Evolutionary conservation across 2,888 invertebrate species (phyloP).

Genomic region (Orthosia incerta): DNA sequence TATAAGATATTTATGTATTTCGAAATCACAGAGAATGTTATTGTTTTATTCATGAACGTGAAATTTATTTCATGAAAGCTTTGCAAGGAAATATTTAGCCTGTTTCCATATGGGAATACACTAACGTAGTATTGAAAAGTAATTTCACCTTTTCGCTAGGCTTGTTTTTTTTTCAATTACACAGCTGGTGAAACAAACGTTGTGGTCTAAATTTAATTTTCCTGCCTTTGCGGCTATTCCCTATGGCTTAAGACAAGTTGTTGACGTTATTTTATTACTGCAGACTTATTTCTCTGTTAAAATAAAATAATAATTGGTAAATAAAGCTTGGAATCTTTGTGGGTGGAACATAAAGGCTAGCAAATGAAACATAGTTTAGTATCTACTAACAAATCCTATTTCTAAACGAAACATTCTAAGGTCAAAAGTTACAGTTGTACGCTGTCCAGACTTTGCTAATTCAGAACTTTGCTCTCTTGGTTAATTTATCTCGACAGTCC

Average conservation of each 20-base stretch:
- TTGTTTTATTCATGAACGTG: slow-evolving; percentile 50
- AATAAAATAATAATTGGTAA: slow-evolving; percentile 44
- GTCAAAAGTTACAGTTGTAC: not conserved
- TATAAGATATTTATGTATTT: slow-evolving; percentile 19
- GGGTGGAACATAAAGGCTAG: too few relatives aligned
- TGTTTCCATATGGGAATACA: slow-evolving; percentile 65
- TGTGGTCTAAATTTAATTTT: slow-evolving; percentile 65
- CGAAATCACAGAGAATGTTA: slow-evolving; percentile 27
- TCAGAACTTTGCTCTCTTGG: not conserved
- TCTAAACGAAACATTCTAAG: not conserved
- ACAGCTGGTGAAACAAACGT: slow-evolving; percentile 68
- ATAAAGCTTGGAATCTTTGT: not conserved
- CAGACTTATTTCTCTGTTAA: slow-evolving; percentile 33
- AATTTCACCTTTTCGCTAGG: slow-evolving; percentile 68
- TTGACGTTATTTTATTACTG: slow-evolving; percentile 64
- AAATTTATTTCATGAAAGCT: slow-evolving; percentile 46
- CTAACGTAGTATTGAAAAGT: slow-evolving; percentile 67
- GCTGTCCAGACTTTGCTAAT: slow-evolving; percentile 8
- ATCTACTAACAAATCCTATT: not conserved
- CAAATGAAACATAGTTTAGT: not conserved
- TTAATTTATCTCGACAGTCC: slow-evolving; percentile 38
- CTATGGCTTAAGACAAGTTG: slow-evolving; percentile 61
- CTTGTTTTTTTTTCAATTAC: slow-evolving; percentile 70
- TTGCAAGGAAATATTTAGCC: slow-evolving; percentile 40
- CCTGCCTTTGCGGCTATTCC: slow-evolving; percentile 54